Percentiles rank a stretch among this genome's conserved stretches.
These are phyloP conservation scores for Harpalus rubripes DNA, from an alignment of 2,888 invertebrate genomes.

Conservation along the genomic window DNA sequence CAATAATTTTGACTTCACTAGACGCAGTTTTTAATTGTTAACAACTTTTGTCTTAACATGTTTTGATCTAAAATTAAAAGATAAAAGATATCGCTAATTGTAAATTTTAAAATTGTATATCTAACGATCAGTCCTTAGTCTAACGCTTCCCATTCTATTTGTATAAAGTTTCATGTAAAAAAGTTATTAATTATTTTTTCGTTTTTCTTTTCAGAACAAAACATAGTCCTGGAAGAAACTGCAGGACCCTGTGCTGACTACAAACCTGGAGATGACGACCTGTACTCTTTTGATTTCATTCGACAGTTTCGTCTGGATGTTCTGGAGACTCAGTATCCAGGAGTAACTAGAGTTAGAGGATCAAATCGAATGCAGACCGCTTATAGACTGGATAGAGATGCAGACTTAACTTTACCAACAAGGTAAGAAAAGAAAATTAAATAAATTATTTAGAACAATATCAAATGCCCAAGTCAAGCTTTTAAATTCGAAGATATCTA, in stretches of 20 bases:
- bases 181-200: constrained; percentile 12
- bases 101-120: too few relatives aligned
- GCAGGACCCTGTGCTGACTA: constrained; percentile 79
- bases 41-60: too few relatives aligned
- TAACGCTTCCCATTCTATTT: too few relatives aligned
- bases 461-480: too few relatives aligned
- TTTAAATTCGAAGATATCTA: too few relatives aligned
- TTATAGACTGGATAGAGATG: constrained; percentile 86
- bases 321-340: constrained; percentile 81
- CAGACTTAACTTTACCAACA: constrained; percentile 86
- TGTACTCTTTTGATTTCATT: constrained; percentile 90
- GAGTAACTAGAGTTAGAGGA: constrained; percentile 86
- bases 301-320: constrained; percentile 86
- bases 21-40: too few relatives aligned
- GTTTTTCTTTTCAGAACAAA: constrained; percentile 68
- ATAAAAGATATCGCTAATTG: too few relatives aligned
- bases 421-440: constrained; percentile 78
- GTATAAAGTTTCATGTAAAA: too few relatives aligned
- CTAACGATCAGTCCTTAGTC: too few relatives aligned
- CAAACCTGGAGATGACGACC: constrained; percentile 87
- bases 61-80: too few relatives aligned
- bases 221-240: constrained; percentile 71
- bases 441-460: neutral
- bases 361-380: constrained; percentile 89
- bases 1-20: too few relatives aligned